Evolutionary conservation across 1,140 invertebrate species (phyloP), one percentile per base, ranked within the genome.

Genomic region (Protaetia brevitarsis): DNA sequence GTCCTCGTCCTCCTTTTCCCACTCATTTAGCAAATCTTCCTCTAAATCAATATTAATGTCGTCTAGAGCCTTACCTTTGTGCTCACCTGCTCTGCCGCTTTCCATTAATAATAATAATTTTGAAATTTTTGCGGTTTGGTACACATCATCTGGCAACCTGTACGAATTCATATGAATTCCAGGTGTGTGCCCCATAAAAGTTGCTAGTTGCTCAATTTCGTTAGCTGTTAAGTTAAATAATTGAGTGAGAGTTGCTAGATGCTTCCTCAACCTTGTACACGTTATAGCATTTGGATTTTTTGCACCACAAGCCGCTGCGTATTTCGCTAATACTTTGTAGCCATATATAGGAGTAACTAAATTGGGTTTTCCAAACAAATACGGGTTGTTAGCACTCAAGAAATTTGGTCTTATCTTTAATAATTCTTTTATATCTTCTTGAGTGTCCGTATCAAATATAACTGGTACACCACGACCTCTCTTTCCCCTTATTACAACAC

Each of bases 231-330:
- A 73, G 56, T 36, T 73, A 56, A 78, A 76, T 13, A 78, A 31
- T 69, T 78, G 76, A n/a, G 73, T 60, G 27, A 78, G 62, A 0
- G 76, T 77, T 2, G 75, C 76, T 45, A 78, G 70, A 73, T 78
- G 72, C 66, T 77, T 78, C 36, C 77, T n/a, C n/a, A n/a, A n/a
- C n/a, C n/a, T n/a, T n/a, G n/a, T n/a, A n/a, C n/a, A n/a, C n/a
- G n/a, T n/a, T n/a, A n/a, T n/a, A n/a, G n/a, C n/a, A n/a, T n/a
- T n/a, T n/a, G n/a, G n/a, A n/a, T n/a, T n/a, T n/a, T n/a, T n/a
- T n/a, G n/a, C n/a, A n/a, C n/a, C n/a, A n/a, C n/a, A n/a, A n/a
- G n/a, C n/a, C n/a, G n/a, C n/a, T n/a, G n/a, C n/a, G n/a, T n/a
- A n/a, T n/a, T n/a, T n/a, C n/a, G n/a, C n/a, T n/a, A n/a, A n/a